These are phyloP conservation scores for Chrysolina americana DNA, from an alignment of 2,888 invertebrate species.

Conservation along the genomic window DNA sequence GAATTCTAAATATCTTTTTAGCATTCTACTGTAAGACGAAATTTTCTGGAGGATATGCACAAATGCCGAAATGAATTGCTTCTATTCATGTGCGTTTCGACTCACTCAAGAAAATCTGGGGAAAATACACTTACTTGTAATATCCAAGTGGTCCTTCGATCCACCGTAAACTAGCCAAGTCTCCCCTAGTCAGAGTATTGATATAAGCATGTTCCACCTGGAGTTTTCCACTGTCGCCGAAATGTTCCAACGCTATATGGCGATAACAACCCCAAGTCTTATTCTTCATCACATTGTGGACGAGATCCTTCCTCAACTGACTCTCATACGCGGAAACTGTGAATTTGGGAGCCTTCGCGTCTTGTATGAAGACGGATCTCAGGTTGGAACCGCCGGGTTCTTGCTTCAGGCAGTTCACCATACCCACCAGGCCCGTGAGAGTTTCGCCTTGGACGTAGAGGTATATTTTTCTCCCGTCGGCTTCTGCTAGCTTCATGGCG, in stretches of 20 bases:
- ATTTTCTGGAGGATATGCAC: no score
- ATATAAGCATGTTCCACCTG: conserved; percentile 95
- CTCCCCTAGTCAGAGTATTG: conserved; percentile 93
- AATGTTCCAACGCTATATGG: conserved; percentile 79
- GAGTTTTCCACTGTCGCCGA: conserved; percentile 65
- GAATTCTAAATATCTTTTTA: no score
- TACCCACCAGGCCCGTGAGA: conserved; percentile 85
- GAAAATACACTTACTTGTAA: conserved; percentile 71
- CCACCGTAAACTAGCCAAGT: conserved; percentile 93
- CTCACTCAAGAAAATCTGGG: not conserved
- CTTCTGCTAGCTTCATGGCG: conserved; percentile 78
- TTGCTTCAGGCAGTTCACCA: conserved; percentile 90
- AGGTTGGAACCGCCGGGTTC: conserved; percentile 88
- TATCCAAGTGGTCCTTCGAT: conserved; percentile 88
- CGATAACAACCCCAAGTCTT: conserved; percentile 91
- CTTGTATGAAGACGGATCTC: conserved; percentile 81
- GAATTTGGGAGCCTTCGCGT: conserved; percentile 75
- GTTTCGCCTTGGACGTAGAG: conserved; percentile 80
- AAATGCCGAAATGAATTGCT: no score
- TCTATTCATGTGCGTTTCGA: no score
- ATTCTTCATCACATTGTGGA: conserved; percentile 87
- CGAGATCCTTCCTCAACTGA: conserved; percentile 83
- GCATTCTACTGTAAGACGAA: no score
- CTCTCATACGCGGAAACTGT: conserved; percentile 74
- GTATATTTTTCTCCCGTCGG: conserved; percentile 76